phyloP scores from a whole-genome alignment of 2,888 invertebrate species.

The Calameuta pallipes region DNA sequence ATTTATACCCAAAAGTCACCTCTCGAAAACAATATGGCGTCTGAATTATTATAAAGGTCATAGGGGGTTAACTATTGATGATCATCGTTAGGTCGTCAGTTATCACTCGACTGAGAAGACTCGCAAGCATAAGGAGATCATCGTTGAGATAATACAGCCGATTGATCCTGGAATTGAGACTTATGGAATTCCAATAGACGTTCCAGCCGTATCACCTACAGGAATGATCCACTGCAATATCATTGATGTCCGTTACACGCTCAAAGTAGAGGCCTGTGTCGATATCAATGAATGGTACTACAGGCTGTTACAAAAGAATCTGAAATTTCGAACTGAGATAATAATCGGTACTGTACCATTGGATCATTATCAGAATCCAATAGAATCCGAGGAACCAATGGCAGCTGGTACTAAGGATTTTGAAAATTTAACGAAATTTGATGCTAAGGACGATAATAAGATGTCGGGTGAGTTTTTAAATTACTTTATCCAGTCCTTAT shows the following conservation, averaged over 20 bases:
- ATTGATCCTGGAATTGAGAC: conserved; percentile 34
- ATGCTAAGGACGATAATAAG: neutral
- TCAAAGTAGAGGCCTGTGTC: conserved; percentile 57
- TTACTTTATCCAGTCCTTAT: neutral
- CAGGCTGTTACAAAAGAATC: conserved; percentile 55
- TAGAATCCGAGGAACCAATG: conserved; percentile 8
- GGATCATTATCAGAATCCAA: conserved; percentile 50
- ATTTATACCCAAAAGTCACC: neutral
- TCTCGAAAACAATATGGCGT: neutral
- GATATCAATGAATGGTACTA: conserved; percentile 58
- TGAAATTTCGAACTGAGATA: conserved; percentile 49
- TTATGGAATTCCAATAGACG: conserved; percentile 45
- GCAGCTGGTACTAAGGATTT: neutral
- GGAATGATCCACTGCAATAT: conserved; percentile 57
- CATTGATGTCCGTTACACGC: conserved; percentile 58
- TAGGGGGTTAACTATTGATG: neutral
- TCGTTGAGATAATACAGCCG: conserved; percentile 52
- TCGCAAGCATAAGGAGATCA: conserved; percentile 55
- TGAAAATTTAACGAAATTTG: neutral
- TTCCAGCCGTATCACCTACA: conserved; percentile 61
- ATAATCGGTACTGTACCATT: conserved; percentile 53
- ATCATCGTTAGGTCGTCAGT: conserved; percentile 41
- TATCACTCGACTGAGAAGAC: conserved; percentile 52
- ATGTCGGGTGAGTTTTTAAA: neutral
- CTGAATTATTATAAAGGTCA: neutral